Evolutionary conservation across 1,140 invertebrate species (phyloP).

Genomic region (Cheumatopsyche charites): DNA sequence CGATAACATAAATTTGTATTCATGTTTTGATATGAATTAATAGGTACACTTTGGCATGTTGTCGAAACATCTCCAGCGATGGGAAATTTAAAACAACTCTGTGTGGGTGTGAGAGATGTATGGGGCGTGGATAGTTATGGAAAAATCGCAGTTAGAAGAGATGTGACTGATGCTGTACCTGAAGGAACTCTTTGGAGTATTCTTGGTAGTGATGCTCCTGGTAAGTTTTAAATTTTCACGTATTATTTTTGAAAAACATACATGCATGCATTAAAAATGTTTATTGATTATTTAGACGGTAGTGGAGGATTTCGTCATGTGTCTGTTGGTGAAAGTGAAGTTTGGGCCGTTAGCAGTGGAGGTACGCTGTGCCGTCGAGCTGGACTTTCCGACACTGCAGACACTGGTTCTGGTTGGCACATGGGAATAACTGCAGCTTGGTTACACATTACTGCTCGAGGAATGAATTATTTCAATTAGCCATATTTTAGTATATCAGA

Average conservation of each 20-base stretch:
- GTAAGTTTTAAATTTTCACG: conserved; percentile 20
- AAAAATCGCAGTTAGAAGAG: conserved; percentile 40
- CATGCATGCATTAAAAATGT: no score
- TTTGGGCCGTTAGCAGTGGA: conserved; percentile 76
- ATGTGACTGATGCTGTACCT: conserved; percentile 43
- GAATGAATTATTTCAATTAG: conserved; percentile 50
- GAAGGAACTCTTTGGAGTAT: conserved; percentile 44
- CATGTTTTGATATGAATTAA: no score
- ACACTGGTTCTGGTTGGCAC: conserved; percentile 77
- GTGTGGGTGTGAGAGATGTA: conserved; percentile 34
- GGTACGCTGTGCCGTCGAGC: conserved; percentile 75
- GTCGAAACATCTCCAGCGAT: conserved; percentile 38
- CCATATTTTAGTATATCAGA: conserved; percentile 44
- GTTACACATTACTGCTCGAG: conserved; percentile 53
- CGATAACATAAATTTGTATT: no score
- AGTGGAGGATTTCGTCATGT: conserved; percentile 77
- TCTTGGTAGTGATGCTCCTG: conserved; percentile 43
- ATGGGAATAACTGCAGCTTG: conserved; percentile 71
- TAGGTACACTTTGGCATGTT: conserved; percentile 46
- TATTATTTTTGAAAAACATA: no score
- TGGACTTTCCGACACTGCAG: conserved; percentile 72
- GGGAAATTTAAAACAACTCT: conserved; percentile 42
- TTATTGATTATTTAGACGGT: conserved; percentile 51
- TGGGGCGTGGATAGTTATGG: conserved; percentile 46
- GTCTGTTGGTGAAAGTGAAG: conserved; percentile 70